Conservation (phyloP, 2,113 vertebrate species). For the Asarcornis scutulata region DNA sequence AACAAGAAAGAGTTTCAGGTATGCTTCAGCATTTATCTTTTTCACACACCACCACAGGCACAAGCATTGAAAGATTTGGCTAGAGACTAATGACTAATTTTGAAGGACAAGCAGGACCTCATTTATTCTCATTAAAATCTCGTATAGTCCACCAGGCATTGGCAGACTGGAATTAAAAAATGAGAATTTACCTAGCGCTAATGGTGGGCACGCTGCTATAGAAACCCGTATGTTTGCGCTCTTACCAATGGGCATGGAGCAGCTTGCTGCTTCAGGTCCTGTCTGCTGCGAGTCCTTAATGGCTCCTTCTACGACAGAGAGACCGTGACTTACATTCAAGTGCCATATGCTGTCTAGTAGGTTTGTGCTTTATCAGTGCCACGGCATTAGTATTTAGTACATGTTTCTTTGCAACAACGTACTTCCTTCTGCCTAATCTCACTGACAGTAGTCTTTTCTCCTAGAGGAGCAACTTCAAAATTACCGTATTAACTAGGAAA, state of each 20-base stretch:
- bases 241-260: background rate
- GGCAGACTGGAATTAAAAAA: background rate
- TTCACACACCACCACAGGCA: background rate
- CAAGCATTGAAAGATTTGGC: background rate
- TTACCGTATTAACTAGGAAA: background rate
- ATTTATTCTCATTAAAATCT: background rate
- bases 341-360: background rate
- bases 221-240: background rate
- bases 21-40: constrained; percentile 39
- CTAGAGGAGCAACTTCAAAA: background rate
- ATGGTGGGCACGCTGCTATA: background rate
- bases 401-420: background rate
- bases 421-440: background rate
- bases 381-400: background rate
- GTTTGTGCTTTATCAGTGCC: background rate
- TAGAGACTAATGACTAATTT: background rate
- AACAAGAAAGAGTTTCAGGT: constrained; percentile 89
- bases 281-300: background rate
- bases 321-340: background rate
- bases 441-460: background rate
- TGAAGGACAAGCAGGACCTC: background rate
- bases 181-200: background rate
- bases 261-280: background rate
- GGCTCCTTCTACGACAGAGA: background rate
- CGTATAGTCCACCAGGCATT: background rate